These are phyloP conservation scores for Andinoacara biseriatus DNA, from an alignment of 2,113 vertebrate genomes.

Conservation along the genomic window DNA sequence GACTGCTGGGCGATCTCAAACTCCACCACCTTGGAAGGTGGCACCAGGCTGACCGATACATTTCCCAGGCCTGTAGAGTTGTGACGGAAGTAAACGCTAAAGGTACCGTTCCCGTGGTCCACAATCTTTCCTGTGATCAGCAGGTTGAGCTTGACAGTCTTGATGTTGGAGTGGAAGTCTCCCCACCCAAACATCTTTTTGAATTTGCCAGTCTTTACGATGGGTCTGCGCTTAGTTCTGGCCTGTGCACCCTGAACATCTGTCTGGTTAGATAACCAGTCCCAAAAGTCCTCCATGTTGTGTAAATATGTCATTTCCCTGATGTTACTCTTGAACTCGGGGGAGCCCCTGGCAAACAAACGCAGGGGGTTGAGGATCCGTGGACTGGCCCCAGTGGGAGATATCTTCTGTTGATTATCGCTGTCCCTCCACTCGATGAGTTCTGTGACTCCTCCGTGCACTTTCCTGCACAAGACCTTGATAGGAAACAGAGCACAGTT, in stretches of 20 bases:
- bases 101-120: constrained; percentile 97
- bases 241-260: constrained; percentile 88
- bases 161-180: constrained; percentile 99
- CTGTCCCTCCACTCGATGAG: constrained; percentile 90
- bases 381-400: constrained; percentile 84
- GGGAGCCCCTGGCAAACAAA: constrained; percentile 90
- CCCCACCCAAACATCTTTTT: constrained; percentile 99
- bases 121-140: constrained; percentile 99
- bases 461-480: constrained; percentile 88
- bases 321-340: constrained; percentile 84
- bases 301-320: constrained; percentile 88
- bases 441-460: constrained; percentile 78
- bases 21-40: constrained; percentile 97
- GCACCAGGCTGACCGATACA: constrained; percentile 97
- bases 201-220: constrained; percentile 99
- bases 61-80: constrained; percentile 98
- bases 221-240: constrained; percentile 98
- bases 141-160: constrained; percentile 98
- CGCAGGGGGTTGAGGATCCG: constrained; percentile 91
- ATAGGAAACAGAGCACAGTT: constrained; percentile 51
- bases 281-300: constrained; percentile 94
- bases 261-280: constrained; percentile 97
- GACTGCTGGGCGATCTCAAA: constrained; percentile 94
- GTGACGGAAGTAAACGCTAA: constrained; percentile 98
- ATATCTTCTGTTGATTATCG: constrained; percentile 83